Conservation (phyloP, 2,888 invertebrate species). For the Podotricha telesiphe region DNA sequence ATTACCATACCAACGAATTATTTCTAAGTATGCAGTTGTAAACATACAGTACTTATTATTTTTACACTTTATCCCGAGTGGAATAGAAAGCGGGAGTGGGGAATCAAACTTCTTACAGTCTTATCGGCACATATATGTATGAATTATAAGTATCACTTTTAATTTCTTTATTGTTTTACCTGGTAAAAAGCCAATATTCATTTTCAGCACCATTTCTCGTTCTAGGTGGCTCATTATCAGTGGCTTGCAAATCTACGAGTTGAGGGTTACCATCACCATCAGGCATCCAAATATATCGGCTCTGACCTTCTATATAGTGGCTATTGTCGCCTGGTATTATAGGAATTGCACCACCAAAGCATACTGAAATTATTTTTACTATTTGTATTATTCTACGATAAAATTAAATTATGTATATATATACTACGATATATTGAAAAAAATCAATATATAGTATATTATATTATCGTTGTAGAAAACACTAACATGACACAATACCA, state of each 20-base stretch:
- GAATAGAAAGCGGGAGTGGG: too few species aligned
- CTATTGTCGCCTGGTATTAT: conserved; percentile 69
- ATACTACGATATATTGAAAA: too few species aligned
- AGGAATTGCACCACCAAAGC: conserved; percentile 56
- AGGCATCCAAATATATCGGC: conserved; percentile 73
- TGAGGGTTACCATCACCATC: conserved; percentile 50
- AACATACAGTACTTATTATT: too few species aligned
- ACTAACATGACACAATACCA: neutral
- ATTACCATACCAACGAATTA: too few species aligned
- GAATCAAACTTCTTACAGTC: too few species aligned
- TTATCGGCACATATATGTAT: too few species aligned
- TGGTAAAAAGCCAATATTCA: conserved; percentile 53
- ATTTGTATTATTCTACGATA: too few species aligned
- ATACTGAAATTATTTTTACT: conserved; percentile 53
- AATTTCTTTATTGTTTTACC: conserved; percentile 38
- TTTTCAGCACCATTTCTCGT: conserved; percentile 49
- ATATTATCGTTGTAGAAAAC: too few species aligned
- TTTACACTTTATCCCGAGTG: too few species aligned
- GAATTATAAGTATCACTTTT: neutral
- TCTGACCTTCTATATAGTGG: conserved; percentile 71
- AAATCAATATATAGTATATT: too few species aligned
- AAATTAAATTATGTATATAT: too few species aligned
- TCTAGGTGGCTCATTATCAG: conserved; percentile 34
- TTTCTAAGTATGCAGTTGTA: too few species aligned
- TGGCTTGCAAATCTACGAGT: conserved; percentile 51